These are phyloP conservation scores for Noctua fimbriata DNA, from an alignment of 2,888 invertebrate genomes.

Conservation along the genomic window DNA sequence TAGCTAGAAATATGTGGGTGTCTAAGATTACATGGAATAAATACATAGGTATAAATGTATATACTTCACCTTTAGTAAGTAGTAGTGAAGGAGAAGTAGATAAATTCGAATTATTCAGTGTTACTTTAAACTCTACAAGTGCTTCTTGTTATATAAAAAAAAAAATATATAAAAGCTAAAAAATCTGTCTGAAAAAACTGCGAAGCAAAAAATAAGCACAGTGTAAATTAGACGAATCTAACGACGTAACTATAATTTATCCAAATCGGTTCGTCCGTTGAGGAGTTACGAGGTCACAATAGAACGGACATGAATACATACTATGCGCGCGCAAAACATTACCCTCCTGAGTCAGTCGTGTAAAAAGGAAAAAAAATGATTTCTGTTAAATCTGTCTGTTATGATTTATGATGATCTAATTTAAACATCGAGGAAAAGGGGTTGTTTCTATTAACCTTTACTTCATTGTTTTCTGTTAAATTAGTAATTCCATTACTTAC, in stretches of 20 bases:
- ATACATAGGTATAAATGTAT: slow-evolving; percentile 8
- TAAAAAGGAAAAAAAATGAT: not conserved
- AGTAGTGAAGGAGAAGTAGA: not conserved
- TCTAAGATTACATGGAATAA: slow-evolving; percentile 43
- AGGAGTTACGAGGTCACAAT: not conserved
- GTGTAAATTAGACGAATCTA: not conserved
- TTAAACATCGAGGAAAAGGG: slow-evolving; percentile 52
- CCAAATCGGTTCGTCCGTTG: not conserved
- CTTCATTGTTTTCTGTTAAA: slow-evolving; percentile 74
- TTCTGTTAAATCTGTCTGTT: slow-evolving; percentile 9
- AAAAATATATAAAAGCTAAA: too few relatives aligned
- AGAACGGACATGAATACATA: not conserved
- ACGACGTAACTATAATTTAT: not conserved
- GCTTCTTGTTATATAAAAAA: not conserved
- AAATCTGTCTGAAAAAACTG: not conserved
- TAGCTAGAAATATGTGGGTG: slow-evolving; percentile 30
- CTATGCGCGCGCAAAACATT: not conserved
- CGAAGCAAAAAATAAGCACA: not conserved
- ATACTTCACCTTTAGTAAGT: slow-evolving; percentile 20
- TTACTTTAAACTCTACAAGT: not conserved
- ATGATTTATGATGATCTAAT: slow-evolving; percentile 52
- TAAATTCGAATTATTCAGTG: not conserved
- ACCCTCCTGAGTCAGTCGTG: not conserved
- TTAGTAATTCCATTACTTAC: slow-evolving; percentile 78
- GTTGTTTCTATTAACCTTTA: slow-evolving; percentile 74